phyloP scores from a whole-genome alignment of 2,797 vertebrate genomes.

The Pygocentrus nattereri region DNA sequence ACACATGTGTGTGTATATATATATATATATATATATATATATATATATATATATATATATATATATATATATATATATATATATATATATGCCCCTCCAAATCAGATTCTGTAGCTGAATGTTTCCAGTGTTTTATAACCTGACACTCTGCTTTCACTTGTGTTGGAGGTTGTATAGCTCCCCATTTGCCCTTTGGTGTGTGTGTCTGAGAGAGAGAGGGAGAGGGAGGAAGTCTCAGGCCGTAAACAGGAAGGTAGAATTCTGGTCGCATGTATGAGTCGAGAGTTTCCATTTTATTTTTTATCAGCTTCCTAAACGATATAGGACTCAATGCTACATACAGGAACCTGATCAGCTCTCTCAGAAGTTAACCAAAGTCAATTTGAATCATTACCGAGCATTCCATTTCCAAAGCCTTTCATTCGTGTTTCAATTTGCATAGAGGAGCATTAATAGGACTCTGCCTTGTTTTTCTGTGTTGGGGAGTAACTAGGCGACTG shows the following conservation, averaged over 20 bases:
- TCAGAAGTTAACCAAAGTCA: conserved; percentile 4
- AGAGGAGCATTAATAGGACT: conserved; percentile 58
- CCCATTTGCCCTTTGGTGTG: conserved; percentile 45
- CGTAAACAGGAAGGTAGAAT: conserved; percentile 91
- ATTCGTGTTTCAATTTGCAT: conserved; percentile 61
- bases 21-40: no score
- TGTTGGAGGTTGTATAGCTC: conserved; percentile 48
- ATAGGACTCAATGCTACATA: conserved; percentile 50
- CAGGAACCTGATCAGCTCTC: no score
- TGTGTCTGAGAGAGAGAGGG: conserved; percentile 3
- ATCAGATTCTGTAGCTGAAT: no score
- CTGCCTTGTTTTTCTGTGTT: conserved; percentile 66
- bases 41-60: neutral
- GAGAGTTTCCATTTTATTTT: conserved; percentile 81
- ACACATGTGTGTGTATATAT: no score
- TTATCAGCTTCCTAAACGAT: conserved; percentile 83
- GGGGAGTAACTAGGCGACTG: conserved; percentile 69
- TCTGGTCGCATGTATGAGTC: conserved; percentile 75
- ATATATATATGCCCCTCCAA: neutral
- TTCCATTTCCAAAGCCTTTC: conserved; percentile 2
- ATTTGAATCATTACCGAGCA: neutral
- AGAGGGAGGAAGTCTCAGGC: conserved; percentile 81
- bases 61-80: neutral
- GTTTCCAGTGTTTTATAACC: conserved; percentile 35
- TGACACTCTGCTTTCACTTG: conserved; percentile 37